These are phyloP conservation scores for Ennomos quercinarius DNA, from an alignment of 2,888 invertebrate species.

Conservation along the genomic window DNA sequence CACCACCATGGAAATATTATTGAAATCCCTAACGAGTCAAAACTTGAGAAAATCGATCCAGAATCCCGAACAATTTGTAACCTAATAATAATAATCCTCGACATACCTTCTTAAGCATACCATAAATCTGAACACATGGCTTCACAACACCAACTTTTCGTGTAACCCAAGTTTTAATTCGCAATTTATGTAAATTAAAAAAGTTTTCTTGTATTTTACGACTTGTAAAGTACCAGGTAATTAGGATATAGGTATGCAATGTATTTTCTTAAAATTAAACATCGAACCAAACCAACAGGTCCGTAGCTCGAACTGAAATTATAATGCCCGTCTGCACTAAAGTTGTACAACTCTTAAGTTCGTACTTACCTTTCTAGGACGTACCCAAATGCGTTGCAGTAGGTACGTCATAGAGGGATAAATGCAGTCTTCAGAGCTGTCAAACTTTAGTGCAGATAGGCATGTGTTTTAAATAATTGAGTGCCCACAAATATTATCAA, in stretches of 20 bases:
- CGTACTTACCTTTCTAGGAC: too few relatives aligned
- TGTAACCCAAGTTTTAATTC: constrained; percentile 19
- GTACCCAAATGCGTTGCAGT: too few relatives aligned
- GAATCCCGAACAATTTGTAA: constrained; percentile 42
- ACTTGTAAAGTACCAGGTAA: constrained; percentile 8
- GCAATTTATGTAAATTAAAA: constrained; percentile 16
- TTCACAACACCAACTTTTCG: constrained; percentile 4
- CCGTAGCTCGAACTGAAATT: too few relatives aligned
- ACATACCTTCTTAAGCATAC: constrained; percentile 40
- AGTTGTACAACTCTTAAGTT: too few relatives aligned
- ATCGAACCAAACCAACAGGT: too few relatives aligned
- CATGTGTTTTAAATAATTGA: too few relatives aligned
- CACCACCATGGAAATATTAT: constrained; percentile 4
- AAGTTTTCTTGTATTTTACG: constrained; percentile 18
- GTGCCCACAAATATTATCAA: too few relatives aligned
- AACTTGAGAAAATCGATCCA: constrained; percentile 19
- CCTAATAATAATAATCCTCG: constrained; percentile 42
- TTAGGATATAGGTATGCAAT: background rate
- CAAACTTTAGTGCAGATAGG: too few relatives aligned
- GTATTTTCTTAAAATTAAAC: background rate
- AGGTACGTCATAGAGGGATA: too few relatives aligned
- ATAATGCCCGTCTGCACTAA: too few relatives aligned
- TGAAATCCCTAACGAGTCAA: constrained; percentile 14
- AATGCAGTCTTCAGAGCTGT: too few relatives aligned
- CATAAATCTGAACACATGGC: constrained; percentile 38